These are phyloP conservation scores for Idris sp. DNA, from an alignment of 1,140 invertebrate genomes.

Conservation along the genomic window DNA sequence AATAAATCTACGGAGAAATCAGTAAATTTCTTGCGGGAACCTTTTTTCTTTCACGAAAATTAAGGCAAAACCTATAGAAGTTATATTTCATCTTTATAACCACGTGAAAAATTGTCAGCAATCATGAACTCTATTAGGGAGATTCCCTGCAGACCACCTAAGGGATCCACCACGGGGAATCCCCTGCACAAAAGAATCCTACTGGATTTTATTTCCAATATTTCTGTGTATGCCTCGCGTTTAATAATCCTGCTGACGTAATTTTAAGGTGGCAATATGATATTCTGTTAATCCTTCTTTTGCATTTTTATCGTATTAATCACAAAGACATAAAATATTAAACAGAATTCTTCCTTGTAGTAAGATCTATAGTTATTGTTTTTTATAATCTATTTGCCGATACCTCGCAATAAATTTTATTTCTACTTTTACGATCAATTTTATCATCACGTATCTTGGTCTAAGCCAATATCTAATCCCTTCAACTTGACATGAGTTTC, in stretches of 20 bases:
- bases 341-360: no score
- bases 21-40: background rate
- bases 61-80: background rate
- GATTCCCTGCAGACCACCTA: constrained; percentile 25
- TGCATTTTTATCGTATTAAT: no score
- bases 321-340: no score
- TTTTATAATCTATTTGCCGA: no score
- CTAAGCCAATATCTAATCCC: constrained; percentile 1
- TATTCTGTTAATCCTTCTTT: background rate
- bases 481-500: constrained; percentile 24
- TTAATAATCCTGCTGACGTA: constrained; percentile 21
- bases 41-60: constrained; percentile 2
- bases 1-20: no score
- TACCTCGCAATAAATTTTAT: no score
- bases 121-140: constrained; percentile 39
- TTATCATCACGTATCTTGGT: background rate
- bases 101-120: constrained; percentile 19
- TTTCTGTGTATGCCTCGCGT: constrained; percentile 5
- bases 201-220: constrained; percentile 4
- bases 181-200: constrained; percentile 1
- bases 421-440: no score
- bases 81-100: constrained; percentile 5
- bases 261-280: background rate
- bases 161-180: constrained; percentile 14
- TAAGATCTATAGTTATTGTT: no score